phyloP scores from a whole-genome alignment of 2,797 vertebrate species.

The Cheirogaleus major region DNA sequence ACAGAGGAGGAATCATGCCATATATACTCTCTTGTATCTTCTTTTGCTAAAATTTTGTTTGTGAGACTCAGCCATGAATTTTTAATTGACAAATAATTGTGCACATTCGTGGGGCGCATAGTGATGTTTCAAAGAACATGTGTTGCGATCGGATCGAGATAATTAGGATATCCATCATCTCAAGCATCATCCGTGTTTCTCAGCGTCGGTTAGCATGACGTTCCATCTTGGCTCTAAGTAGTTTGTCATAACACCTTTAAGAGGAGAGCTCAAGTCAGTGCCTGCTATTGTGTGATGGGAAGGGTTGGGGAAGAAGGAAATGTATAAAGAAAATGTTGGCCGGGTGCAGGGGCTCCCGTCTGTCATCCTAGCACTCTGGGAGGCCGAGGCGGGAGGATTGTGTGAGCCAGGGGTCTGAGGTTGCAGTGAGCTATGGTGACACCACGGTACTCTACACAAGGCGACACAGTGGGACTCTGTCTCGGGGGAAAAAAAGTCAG shows the following conservation, averaged over 20 bases:
- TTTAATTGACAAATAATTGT: too few relatives aligned
- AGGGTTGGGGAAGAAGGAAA: not conserved
- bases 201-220: not conserved
- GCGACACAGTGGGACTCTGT: too few relatives aligned
- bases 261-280: not conserved
- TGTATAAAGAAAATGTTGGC: not conserved
- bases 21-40: not conserved
- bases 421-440: too few relatives aligned
- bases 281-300: not conserved
- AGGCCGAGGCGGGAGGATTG: too few relatives aligned
- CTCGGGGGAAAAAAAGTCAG: not conserved
- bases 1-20: not conserved
- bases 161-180: too few relatives aligned
- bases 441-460: too few relatives aligned
- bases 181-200: not conserved
- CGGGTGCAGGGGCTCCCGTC: rapidly evolving
- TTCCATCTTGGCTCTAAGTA: not conserved
- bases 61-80: not conserved
- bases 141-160: too few relatives aligned
- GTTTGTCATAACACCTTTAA: not conserved
- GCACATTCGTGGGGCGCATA: too few relatives aligned
- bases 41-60: not conserved
- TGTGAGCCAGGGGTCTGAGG: too few relatives aligned
- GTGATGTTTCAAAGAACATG: too few relatives aligned
- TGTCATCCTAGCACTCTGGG: too few relatives aligned